phyloP scores from a whole-genome alignment of 1,140 invertebrate species.

The Anoplolepis gracilipes region DNA sequence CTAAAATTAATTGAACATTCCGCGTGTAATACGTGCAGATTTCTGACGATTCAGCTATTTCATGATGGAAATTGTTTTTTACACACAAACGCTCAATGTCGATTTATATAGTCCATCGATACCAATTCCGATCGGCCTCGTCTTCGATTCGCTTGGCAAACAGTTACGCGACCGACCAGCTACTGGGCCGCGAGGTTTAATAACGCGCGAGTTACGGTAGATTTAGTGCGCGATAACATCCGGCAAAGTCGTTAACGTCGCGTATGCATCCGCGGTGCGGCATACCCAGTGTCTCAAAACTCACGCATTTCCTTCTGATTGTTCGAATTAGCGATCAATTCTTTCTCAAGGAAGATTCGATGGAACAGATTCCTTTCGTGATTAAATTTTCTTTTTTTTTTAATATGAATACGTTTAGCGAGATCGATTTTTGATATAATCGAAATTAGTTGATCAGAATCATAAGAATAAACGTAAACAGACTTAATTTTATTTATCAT shows the following conservation, averaged over 20 bases:
- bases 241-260: constrained; percentile 61
- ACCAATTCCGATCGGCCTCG: constrained; percentile 26
- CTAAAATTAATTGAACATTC: neutral
- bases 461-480: neutral
- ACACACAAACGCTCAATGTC: constrained; percentile 11
- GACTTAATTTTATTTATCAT: neutral
- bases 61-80: constrained; percentile 8
- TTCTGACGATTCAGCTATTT: neutral
- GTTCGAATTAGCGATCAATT: neutral
- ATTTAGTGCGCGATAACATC: constrained; percentile 74
- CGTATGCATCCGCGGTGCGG: neutral
- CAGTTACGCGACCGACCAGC: constrained; percentile 51
- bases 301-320: neutral
- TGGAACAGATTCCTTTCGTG: neutral
- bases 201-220: constrained; percentile 64
- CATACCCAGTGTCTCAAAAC: neutral
- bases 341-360: neutral
- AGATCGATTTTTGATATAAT: neutral
- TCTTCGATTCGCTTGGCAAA: constrained; percentile 51
- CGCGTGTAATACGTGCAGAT: neutral
- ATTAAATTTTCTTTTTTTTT: neutral
- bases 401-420: neutral
- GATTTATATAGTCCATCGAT: constrained; percentile 43
- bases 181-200: constrained; percentile 52
- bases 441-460: neutral